Evolutionary conservation across 2,888 invertebrate species (phyloP).

Genomic region (Germaria angustata): DNA sequence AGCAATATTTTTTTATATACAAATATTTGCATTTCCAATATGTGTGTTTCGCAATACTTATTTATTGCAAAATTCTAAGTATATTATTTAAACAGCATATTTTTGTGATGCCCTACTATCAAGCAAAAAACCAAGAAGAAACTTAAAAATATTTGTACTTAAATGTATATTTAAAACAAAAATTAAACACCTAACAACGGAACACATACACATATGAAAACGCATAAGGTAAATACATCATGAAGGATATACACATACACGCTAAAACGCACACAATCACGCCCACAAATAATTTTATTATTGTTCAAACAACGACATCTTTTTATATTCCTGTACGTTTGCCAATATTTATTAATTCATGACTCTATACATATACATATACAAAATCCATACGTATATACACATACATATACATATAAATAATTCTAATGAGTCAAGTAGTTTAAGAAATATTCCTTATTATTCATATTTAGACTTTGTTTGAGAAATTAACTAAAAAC

Average conservation of each 20-base stretch:
- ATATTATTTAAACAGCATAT: conserved; percentile 51
- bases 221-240: conserved; percentile 51
- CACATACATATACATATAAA: not conserved
- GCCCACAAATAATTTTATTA: not conserved
- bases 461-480: not conserved
- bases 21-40: conserved; percentile 5
- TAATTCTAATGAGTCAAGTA: conserved; percentile 9
- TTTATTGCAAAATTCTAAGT: conserved; percentile 44
- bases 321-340: not conserved
- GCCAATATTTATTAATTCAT: conserved; percentile 33
- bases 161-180: not conserved
- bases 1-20: not conserved
- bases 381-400: not conserved
- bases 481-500: not conserved
- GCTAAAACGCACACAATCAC: not conserved
- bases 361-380: not conserved
- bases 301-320: too few relatives aligned
- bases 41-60: not conserved
- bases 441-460: conserved; percentile 48
- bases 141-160: too few relatives aligned
- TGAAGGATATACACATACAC: not conserved
- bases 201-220: not conserved
- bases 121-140: conserved; percentile 3
- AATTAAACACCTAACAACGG: conserved; percentile 3
- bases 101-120: conserved; percentile 31